These are phyloP conservation scores for Oikopleura dioica DNA, from an alignment of 23 tunicate species.

Conservation along the genomic window DNA sequence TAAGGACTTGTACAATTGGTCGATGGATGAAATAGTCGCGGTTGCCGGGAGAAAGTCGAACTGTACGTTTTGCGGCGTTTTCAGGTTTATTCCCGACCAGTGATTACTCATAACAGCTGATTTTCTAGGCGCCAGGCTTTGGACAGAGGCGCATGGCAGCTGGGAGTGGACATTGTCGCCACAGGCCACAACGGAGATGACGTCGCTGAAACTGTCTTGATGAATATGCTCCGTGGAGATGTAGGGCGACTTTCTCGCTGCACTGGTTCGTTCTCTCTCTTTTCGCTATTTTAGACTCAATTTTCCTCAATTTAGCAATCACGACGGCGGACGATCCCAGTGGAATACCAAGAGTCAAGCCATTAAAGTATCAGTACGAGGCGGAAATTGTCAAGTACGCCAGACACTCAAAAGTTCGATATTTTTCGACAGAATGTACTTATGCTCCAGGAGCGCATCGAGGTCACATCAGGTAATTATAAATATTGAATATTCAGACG, in stretches of 20 bases:
- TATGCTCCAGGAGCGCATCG: conserved; percentile 85
- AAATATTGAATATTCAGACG: no score
- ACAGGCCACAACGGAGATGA: conserved; percentile 99
- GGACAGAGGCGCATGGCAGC: conserved; percentile 69
- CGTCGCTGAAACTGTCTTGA: conserved; percentile 71
- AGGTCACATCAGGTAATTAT: conserved; percentile 46
- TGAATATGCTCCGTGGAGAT: conserved; percentile 90
- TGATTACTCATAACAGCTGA: background rate
- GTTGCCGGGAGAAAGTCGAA: conserved; percentile 69
- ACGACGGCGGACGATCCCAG: conserved; percentile 53
- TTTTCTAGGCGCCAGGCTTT: conserved; percentile 45
- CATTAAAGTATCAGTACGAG: conserved; percentile 81
- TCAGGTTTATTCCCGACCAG: conserved; percentile 15
- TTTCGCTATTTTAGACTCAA: no score
- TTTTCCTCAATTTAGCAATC: background rate
- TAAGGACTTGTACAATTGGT: conserved; percentile 74
- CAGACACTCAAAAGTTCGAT: conserved; percentile 58
- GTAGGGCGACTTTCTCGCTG: conserved; percentile 73
- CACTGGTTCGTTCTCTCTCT: conserved; percentile 24
- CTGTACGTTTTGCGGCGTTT: conserved; percentile 96
- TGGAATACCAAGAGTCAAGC: conserved; percentile 90
- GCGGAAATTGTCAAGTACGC: conserved; percentile 95
- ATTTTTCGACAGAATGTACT: conserved; percentile 95
- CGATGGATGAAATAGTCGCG: conserved; percentile 81
- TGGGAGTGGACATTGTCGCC: conserved; percentile 50